A percentile compares a stretch with the other conserved stretches of the same genome.
Evolutionary conservation across 2,797 vertebrate genomes (phyloP).

Genomic region (Melopsittacus undulatus): DNA sequence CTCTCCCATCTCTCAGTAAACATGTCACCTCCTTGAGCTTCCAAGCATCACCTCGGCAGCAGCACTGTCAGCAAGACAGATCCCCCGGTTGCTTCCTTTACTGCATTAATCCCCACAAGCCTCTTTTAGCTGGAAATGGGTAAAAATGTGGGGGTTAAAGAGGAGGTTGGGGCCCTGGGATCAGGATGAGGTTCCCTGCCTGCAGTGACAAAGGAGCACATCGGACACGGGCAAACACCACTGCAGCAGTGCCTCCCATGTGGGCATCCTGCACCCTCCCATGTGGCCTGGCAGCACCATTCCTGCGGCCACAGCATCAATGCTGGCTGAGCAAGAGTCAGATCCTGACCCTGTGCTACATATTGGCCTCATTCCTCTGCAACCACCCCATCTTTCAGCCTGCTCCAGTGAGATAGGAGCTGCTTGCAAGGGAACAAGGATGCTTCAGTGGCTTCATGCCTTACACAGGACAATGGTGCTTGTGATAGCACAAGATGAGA

Average conservation of each 20-base stretch:
- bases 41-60: conserved; percentile 69
- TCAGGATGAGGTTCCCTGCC: rapidly evolving
- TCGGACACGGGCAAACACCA: rapidly evolving
- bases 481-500: background rate
- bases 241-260: background rate
- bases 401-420: background rate
- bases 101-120: conserved; percentile 39
- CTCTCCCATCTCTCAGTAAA: conserved; percentile 75
- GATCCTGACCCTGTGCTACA: background rate
- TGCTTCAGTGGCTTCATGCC: background rate
- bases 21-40: conserved; percentile 60
- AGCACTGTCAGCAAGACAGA: conserved; percentile 74
- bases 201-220: background rate
- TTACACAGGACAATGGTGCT: background rate
- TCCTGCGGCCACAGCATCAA: background rate
- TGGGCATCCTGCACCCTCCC: background rate
- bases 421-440: background rate
- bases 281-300: background rate
- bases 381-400: background rate
- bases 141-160: background rate
- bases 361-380: background rate
- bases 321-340: background rate
- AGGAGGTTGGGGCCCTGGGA: background rate
- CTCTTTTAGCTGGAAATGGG: conserved; percentile 14
- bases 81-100: conserved; percentile 69